Evolutionary conservation across 2,797 vertebrate genomes (phyloP).

Genomic region (Bradypodion ventrale): DNA sequence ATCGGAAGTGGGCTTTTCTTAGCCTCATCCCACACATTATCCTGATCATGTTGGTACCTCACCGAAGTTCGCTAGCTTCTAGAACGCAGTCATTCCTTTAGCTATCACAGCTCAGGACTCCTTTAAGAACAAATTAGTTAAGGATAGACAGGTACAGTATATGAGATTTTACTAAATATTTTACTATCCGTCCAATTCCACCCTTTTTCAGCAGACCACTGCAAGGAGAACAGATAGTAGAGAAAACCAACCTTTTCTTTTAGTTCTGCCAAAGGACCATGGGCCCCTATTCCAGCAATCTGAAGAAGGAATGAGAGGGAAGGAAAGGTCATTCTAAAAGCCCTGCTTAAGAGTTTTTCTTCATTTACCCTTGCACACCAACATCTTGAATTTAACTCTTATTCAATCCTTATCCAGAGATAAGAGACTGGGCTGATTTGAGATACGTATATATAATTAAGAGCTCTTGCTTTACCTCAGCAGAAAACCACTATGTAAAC

Average conservation of each 20-base stretch:
- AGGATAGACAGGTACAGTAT: not conserved
- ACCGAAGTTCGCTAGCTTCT: not conserved
- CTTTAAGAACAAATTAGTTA: not conserved
- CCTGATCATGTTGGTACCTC: not conserved
- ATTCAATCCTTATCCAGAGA: too few relatives aligned
- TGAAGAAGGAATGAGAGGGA: not conserved
- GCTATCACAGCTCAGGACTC: not conserved
- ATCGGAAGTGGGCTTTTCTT: not conserved
- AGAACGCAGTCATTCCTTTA: not conserved
- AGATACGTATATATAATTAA: not conserved
- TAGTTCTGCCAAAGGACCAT: not conserved
- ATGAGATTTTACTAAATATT: not conserved
- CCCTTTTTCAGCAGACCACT: not conserved
- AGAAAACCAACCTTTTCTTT: not conserved
- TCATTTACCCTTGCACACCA: too few relatives aligned
- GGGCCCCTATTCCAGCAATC: too few relatives aligned
- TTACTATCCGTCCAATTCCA: not conserved
- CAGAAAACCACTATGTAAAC: not conserved
- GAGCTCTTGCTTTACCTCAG: not conserved
- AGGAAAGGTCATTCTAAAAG: not conserved
- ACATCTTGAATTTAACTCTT: not conserved
- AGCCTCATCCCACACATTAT: too few relatives aligned
- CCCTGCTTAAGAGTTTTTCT: too few relatives aligned
- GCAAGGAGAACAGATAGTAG: not conserved
- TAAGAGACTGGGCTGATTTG: not conserved